Conservation (phyloP, 1,140 invertebrate genomes). For the Hermatobates lingyangjiaoensis region DNA sequence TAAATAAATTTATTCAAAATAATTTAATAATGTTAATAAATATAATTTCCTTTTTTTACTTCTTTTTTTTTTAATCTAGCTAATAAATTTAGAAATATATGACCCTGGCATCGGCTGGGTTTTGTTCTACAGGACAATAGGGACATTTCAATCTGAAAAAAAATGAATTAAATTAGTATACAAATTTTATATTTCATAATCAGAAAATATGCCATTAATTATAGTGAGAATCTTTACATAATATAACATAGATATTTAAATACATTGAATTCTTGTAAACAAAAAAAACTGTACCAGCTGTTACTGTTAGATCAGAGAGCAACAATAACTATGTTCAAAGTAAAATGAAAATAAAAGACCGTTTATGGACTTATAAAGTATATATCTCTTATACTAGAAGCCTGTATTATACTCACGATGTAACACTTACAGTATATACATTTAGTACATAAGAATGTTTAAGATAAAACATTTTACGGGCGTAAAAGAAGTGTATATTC, state of each 20-base stretch:
- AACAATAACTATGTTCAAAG: neutral
- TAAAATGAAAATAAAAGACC: neutral
- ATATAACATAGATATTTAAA: neutral
- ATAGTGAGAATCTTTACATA: neutral
- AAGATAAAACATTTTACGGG: neutral
- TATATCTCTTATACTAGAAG: too few species aligned
- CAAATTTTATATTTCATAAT: neutral
- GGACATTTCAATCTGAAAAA: slow-evolving; percentile 84
- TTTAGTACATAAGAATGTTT: neutral
- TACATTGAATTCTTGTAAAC: too few species aligned
- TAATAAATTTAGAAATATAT: slow-evolving; percentile 60
- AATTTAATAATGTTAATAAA: too few species aligned
- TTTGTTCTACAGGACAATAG: slow-evolving; percentile 93
- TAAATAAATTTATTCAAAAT: too few species aligned
- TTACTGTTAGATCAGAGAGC: neutral
- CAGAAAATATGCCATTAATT: neutral
- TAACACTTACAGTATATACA: too few species aligned
- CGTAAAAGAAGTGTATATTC: neutral
- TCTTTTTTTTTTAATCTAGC: too few species aligned
- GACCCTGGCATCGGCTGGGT: slow-evolving; percentile 72
- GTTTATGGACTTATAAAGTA: too few species aligned
- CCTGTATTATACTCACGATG: too few species aligned
- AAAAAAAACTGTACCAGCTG: neutral
- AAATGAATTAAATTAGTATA: slow-evolving; percentile 19
- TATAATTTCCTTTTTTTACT: too few species aligned